Conservation (phyloP, 2,113 vertebrate species). For the Camelus bactrianus region DNA sequence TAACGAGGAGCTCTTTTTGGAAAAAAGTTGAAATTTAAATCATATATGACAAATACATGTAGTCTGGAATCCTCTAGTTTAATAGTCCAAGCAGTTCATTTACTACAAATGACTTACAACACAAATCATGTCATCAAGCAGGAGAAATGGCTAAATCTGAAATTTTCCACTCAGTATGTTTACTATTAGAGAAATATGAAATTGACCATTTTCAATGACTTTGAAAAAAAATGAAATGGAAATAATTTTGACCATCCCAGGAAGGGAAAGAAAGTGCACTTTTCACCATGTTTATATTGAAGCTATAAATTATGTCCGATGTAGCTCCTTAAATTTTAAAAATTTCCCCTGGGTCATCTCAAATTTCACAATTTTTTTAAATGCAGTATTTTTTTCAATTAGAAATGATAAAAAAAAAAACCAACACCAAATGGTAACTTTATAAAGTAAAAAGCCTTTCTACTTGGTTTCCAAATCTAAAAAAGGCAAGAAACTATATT, state of each 20-base stretch:
- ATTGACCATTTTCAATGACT: constrained; percentile 70
- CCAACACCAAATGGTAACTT: neutral
- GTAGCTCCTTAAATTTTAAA: constrained; percentile 41
- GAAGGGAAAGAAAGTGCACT: neutral
- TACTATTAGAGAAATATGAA: constrained; percentile 47
- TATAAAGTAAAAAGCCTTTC: neutral
- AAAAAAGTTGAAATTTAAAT: constrained; percentile 44
- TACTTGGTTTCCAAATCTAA: constrained; percentile 8
- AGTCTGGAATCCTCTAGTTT: constrained; percentile 17
- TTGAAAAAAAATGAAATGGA: constrained; percentile 66
- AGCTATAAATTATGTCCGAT: neutral
- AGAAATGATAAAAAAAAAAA: neutral
- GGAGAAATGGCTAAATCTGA: constrained; percentile 43
- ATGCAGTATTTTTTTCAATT: constrained; percentile 56
- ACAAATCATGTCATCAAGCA: constrained; percentile 58
- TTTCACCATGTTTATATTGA: constrained; percentile 42
- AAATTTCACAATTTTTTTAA: constrained; percentile 35
- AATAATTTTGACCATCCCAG: constrained; percentile 57
- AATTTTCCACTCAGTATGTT: constrained; percentile 59
- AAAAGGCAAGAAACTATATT: neutral
- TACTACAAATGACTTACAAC: constrained; percentile 32
- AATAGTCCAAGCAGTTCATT: constrained; percentile 47
- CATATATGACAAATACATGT: constrained; percentile 1
- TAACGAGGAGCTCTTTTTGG: neutral
- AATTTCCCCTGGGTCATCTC: neutral